A percentile compares a stretch with the other conserved stretches of the same genome.
These are phyloP conservation scores for Tenthredo mesomela DNA, from an alignment of 2,888 invertebrate genomes.

Conservation along the genomic window DNA sequence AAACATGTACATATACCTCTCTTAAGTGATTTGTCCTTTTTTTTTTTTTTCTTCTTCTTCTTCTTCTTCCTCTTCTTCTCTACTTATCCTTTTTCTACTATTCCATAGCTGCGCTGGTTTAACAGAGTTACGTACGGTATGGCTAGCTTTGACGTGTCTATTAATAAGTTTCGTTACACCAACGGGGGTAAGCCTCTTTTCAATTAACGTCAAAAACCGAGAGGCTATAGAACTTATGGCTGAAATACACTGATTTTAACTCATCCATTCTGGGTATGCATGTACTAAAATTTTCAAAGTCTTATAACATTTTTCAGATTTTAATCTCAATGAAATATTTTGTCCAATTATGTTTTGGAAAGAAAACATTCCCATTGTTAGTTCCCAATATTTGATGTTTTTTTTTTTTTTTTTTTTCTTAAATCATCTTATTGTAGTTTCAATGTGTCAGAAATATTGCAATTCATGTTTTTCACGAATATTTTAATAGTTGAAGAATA, in stretches of 20 bases:
- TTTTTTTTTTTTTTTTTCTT: neutral
- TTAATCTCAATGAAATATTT: neutral
- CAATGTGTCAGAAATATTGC: neutral
- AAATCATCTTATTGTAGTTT: neutral
- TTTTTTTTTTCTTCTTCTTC: neutral
- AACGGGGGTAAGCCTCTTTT: neutral
- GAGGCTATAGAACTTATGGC: neutral
- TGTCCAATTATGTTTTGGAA: too few relatives aligned
- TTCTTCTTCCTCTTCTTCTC: neutral
- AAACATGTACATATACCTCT: slow-evolving; percentile 32
- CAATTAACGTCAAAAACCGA: slow-evolving; percentile 25
- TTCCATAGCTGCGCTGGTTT: neutral
- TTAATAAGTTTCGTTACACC: slow-evolving; percentile 44
- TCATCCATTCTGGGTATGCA: neutral
- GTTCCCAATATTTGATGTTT: neutral
- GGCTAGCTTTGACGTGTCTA: slow-evolving; percentile 33
- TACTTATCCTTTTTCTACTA: neutral
- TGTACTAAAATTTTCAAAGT: neutral
- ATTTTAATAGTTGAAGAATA: neutral
- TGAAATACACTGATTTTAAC: neutral
- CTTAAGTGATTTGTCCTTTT: slow-evolving; percentile 39
- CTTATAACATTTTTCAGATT: neutral
- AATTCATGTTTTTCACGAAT: neutral
- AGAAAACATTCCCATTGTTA: neutral
- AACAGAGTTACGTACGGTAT: neutral